Evolutionary conservation across 2,888 invertebrate genomes (phyloP), one percentile per base, ranked within the genome.

Genomic region (Strigamia crassipes): DNA sequence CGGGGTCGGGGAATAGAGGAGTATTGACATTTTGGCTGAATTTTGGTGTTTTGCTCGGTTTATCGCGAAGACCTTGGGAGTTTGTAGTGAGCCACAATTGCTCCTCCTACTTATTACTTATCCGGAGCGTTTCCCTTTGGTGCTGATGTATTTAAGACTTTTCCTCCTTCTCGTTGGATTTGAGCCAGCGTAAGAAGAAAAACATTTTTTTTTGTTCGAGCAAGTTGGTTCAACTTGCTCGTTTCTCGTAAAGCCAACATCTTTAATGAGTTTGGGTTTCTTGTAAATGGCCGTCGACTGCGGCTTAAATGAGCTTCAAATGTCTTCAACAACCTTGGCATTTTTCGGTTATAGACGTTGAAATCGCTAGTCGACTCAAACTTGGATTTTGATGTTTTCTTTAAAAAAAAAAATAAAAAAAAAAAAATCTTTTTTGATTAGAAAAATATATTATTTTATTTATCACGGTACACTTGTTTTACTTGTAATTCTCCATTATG

Each of bases 111-210:
- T 18, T 18, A 51, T 18, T 51, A 38, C 38, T 38, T 38, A 38
- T 38, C 38, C 38, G 8, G 38, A 38, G 8, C 38, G 51, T 18
- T 51, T 51, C 51, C 51, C 51, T 51, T 51, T 51, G n/a, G 51
- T 51, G 51, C 51, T 51, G 51, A 51, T 51, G 51, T 51, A 51
- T 51, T 51, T 51, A 51, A 51, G 51, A 51, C 51, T 51, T 51
- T 51, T 18, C 51, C n/a, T 18, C 18, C 18, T 51, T 51, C 10
- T 38, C 38, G 38, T 38, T 38, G 38, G 38, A 51, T 18, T 51
- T 51, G 51, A 18, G 18, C 51, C n/a, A 18, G 51, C 4, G 15
- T 6, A 15, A 51, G 51, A 51, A 51, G 51, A 51, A 51, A 51
- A 51, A 51, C 51, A 51, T 51, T 51, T 51, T 51, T 51, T 51